These are phyloP conservation scores for Arrhopalites spinosus DNA, from an alignment of 2,888 invertebrate genomes.

Conservation along the genomic window DNA sequence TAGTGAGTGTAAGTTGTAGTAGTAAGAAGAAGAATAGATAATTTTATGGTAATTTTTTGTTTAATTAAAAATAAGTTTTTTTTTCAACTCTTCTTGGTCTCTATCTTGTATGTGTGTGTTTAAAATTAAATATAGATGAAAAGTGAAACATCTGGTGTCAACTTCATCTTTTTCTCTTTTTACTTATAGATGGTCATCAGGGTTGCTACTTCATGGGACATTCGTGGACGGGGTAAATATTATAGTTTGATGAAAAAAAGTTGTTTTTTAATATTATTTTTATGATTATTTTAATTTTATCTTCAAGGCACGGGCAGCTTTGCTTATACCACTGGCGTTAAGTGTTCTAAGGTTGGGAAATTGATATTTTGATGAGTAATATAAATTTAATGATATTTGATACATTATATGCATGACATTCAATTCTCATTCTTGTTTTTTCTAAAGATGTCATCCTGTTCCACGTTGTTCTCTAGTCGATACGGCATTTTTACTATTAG, in stretches of 20 bases:
- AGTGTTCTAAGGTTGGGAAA: conserved; percentile 73
- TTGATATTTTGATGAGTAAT: too few species aligned
- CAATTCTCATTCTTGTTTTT: too few species aligned
- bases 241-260: too few species aligned
- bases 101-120: not conserved
- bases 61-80: too few species aligned
- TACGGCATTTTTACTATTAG: conserved; percentile 83
- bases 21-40: not conserved
- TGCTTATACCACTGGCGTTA: conserved; percentile 76
- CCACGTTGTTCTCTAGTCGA: conserved; percentile 85
- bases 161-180: not conserved
- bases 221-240: conserved; percentile 83
- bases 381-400: too few species aligned
- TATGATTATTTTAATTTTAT: too few species aligned
- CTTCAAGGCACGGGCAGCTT: conserved; percentile 78
- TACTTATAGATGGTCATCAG: conserved; percentile 77
- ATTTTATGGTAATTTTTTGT: too few species aligned
- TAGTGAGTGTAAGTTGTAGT: too few species aligned
- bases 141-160: too few species aligned
- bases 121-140: not conserved
- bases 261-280: too few species aligned
- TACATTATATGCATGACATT: too few species aligned
- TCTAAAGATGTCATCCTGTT: conserved; percentile 72
- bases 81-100: not conserved
- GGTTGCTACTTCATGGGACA: conserved; percentile 81